Conservation (phyloP, 1,140 invertebrate species). For the Elysia chlorotica region DNA sequence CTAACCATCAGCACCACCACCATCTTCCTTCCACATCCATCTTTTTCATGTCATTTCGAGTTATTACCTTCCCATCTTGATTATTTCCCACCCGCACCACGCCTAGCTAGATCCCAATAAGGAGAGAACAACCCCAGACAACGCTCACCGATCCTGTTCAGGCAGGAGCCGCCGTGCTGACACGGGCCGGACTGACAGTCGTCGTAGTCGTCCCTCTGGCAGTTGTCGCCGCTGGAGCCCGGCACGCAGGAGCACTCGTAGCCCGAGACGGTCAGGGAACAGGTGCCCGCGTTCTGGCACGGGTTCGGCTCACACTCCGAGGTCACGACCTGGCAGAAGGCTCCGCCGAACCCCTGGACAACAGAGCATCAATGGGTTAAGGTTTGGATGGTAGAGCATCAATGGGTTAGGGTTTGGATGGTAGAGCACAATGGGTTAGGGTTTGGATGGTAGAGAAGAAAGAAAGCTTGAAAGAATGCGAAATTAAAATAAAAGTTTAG, state of each 20-base stretch:
- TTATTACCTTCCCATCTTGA: too few species aligned
- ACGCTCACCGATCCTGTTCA: constrained; percentile 37
- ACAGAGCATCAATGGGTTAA: constrained; percentile 67
- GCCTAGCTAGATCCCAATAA: constrained; percentile 10
- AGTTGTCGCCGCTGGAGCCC: constrained; percentile 63
- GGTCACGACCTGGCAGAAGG: constrained; percentile 81
- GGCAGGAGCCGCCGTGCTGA: constrained; percentile 72
- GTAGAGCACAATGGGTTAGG: too few species aligned
- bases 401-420: too few species aligned
- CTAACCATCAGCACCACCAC: too few species aligned
- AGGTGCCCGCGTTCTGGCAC: constrained; percentile 84
- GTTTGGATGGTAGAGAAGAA: too few species aligned
- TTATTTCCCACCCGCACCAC: too few species aligned
- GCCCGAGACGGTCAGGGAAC: constrained; percentile 62
- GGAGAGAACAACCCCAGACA: constrained; percentile 15
- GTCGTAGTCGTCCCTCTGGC: constrained; percentile 67
- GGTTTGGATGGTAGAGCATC: too few species aligned
- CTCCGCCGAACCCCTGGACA: constrained; percentile 82
- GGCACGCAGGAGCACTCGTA: constrained; percentile 81
- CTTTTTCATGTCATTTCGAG: too few species aligned
- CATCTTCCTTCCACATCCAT: too few species aligned
- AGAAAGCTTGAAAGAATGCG: too few species aligned
- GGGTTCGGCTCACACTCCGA: constrained; percentile 81
- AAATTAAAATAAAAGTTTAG: too few species aligned
- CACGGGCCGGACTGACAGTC: constrained; percentile 65